These are phyloP conservation scores for Lamproptera curius DNA, from an alignment of 2,888 invertebrate species.

Conservation along the genomic window DNA sequence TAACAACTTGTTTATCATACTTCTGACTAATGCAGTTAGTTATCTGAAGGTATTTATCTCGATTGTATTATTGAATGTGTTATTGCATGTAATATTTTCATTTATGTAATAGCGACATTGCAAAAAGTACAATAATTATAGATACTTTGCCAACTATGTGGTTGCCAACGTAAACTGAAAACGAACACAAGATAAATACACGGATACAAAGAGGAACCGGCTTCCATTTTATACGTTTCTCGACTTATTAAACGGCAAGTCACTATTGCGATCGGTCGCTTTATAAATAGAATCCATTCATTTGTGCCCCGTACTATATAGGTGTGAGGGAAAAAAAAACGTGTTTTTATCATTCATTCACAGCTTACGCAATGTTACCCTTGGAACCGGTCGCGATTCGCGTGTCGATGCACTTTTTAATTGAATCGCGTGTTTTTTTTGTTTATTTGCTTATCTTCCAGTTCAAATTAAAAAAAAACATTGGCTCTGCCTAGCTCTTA, in stretches of 20 bases:
- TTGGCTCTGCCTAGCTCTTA: too few species aligned
- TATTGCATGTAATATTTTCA: not conserved
- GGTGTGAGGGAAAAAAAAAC: slow-evolving; percentile 10
- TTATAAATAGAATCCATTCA: slow-evolving; percentile 16
- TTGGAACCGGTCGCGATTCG: slow-evolving; percentile 4
- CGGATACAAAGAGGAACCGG: not conserved
- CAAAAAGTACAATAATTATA: not conserved
- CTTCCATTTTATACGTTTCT: not conserved
- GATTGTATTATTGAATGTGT: not conserved
- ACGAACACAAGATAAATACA: not conserved
- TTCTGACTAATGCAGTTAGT: too few species aligned
- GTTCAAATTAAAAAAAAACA: too few species aligned
- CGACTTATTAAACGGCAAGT: slow-evolving; percentile 1
- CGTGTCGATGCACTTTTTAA: not conserved
- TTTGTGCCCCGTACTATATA: slow-evolving; percentile 3
- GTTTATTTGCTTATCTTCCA: too few species aligned
- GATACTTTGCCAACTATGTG: not conserved
- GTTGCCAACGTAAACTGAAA: not conserved
- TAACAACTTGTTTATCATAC: too few species aligned
- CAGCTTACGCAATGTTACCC: slow-evolving; percentile 11
- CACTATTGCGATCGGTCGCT: slow-evolving; percentile 1
- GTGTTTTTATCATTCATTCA: slow-evolving; percentile 13
- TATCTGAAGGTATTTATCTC: not conserved
- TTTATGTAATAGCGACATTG: not conserved
- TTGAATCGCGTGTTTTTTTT: not conserved